Evolutionary conservation across 2,888 invertebrate species (phyloP).

Genomic region (Stratiomys singularior): DNA sequence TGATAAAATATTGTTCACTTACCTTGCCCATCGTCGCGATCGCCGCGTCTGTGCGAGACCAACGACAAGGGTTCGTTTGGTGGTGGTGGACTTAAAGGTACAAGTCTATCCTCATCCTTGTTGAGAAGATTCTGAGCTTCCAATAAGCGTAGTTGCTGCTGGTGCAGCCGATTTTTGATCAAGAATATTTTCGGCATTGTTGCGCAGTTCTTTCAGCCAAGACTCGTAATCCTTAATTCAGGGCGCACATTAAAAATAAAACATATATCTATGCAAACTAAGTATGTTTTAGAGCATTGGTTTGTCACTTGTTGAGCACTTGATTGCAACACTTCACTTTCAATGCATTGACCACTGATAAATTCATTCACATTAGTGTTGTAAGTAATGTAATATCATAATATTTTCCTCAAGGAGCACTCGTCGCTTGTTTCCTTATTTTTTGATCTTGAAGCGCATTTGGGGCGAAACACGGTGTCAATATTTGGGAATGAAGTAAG

Average conservation of each 20-base stretch:
- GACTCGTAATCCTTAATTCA: slow-evolving; percentile 16
- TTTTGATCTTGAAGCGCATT: not conserved
- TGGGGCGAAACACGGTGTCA: slow-evolving; percentile 20
- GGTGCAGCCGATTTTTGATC: slow-evolving; percentile 89
- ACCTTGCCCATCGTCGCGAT: slow-evolving; percentile 60
- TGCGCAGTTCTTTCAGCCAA: slow-evolving; percentile 34
- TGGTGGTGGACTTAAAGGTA: slow-evolving; percentile 70
- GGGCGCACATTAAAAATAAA: not conserved
- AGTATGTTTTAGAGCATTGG: not conserved
- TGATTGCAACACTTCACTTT: not conserved
- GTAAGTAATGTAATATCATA: slow-evolving; percentile 45
- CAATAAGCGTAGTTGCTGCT: slow-evolving; percentile 86
- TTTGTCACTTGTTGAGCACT: not conserved
- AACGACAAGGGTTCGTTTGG: slow-evolving; percentile 71
- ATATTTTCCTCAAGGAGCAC: slow-evolving; percentile 43
- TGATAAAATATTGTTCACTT: slow-evolving; percentile 46
- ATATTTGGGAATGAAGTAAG: not conserved
- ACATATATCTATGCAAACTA: not conserved
- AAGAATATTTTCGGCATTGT: slow-evolving; percentile 93
- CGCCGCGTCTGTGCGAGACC: slow-evolving; percentile 68
- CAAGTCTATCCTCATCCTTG: slow-evolving; percentile 72
- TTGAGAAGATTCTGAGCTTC: slow-evolving; percentile 82
- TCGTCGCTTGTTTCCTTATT: slow-evolving; percentile 38
- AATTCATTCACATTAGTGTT: slow-evolving; percentile 6
- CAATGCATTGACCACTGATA: not conserved